These are phyloP conservation scores for Allacma fusca DNA, from an alignment of 2,888 invertebrate species.

Conservation along the genomic window DNA sequence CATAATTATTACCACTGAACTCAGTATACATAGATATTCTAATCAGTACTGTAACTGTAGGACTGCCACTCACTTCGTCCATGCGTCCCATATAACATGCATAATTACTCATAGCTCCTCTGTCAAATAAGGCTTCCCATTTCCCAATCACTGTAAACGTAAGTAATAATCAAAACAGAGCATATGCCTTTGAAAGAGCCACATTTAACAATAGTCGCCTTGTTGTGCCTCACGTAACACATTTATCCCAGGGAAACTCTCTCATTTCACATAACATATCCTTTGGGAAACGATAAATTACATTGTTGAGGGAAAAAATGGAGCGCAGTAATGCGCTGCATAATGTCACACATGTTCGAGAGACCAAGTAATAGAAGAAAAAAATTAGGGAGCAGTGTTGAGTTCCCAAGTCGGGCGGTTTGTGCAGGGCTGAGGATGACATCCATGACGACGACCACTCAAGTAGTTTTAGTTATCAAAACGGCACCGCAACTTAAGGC, in stretches of 20 bases:
- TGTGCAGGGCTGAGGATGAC: not conserved
- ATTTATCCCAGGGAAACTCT: not conserved
- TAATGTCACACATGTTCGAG: slow-evolving; percentile 3
- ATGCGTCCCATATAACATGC: too few species aligned
- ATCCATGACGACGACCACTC: slow-evolving; percentile 5
- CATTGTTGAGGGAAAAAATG: not conserved
- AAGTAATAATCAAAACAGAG: too few species aligned
- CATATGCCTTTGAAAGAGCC: too few species aligned
- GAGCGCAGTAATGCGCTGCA: not conserved
- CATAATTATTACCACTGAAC: not conserved
- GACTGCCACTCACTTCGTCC: not conserved
- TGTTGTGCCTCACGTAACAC: too few species aligned
- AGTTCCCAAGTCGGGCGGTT: too few species aligned
- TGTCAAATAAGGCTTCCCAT: too few species aligned
- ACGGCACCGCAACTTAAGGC: not conserved
- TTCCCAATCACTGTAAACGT: too few species aligned
- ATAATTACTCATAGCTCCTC: too few species aligned
- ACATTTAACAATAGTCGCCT: too few species aligned
- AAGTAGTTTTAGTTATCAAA: slow-evolving; percentile 7
- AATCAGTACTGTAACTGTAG: not conserved
- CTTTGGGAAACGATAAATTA: slow-evolving; percentile 12
- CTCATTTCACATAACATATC: not conserved
- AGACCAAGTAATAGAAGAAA: not conserved
- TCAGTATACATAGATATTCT: not conserved
- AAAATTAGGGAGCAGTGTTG: not conserved